A percentile compares a stretch with the other conserved stretches of the same genome.
Evolutionary conservation across 2,888 invertebrate species (phyloP).

Genomic region (Anagyrus pseudococci): DNA sequence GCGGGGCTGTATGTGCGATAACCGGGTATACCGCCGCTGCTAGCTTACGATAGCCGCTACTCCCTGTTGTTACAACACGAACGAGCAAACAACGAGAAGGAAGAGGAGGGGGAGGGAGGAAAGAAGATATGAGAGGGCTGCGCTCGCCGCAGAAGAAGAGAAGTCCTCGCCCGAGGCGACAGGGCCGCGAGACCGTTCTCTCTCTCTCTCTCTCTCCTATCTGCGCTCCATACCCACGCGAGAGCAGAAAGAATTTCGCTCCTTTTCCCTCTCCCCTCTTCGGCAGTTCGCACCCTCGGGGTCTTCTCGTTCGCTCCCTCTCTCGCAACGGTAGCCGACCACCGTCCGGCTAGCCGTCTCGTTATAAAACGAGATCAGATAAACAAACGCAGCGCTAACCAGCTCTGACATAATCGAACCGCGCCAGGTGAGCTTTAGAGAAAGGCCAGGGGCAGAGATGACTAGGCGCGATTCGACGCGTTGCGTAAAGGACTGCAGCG

Average conservation of each 20-base stretch:
- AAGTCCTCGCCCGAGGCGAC: too few species aligned
- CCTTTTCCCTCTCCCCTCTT: constrained; percentile 1
- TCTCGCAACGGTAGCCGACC: constrained; percentile 18
- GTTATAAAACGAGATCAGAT: constrained; percentile 57
- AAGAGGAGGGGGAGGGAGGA: background rate
- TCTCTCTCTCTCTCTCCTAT: too few species aligned
- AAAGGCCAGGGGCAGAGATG: constrained; percentile 17
- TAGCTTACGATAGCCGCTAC: too few species aligned
- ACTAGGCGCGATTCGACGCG: constrained; percentile 30
- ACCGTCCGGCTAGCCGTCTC: constrained; percentile 42
- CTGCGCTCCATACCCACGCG: too few species aligned
- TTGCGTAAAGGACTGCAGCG: too few species aligned
- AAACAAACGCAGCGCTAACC: constrained; percentile 54
- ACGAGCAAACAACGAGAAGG: too few species aligned
- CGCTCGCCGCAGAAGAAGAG: too few species aligned
- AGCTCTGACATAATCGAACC: constrained; percentile 54
- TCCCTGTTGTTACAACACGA: too few species aligned
- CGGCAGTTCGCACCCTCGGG: too few species aligned
- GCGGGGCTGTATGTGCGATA: too few species aligned
- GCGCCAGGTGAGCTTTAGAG: constrained; percentile 41
- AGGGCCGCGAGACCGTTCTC: constrained; percentile 31
- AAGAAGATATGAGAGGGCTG: background rate
- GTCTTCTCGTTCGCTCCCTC: constrained; percentile 5
- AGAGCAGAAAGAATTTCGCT: background rate
- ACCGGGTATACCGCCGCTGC: too few species aligned